Evolutionary conservation across 2,797 vertebrate genomes (phyloP), one percentile per base, ranked within the genome.

Genomic region (Morus bassanus): DNA sequence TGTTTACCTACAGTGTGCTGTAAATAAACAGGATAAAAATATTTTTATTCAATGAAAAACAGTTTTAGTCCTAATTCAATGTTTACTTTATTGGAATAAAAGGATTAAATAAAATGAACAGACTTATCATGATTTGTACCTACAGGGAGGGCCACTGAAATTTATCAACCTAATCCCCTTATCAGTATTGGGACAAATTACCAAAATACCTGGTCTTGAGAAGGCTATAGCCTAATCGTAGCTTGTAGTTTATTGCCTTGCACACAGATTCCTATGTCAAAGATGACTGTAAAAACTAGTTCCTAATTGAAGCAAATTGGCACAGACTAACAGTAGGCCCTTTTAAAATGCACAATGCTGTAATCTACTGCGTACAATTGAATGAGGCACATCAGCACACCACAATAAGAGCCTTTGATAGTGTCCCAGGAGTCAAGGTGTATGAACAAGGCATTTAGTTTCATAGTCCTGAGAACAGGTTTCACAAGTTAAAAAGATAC

Each of bases 231-330:
- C 92, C 96, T 98, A 72, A 98, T 97, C 96, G 75, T 90, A 93
- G 97, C 92, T 97, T 98, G 96, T 70, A 87, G 84, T 97, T 74
- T 93, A 91, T 96, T 98, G 96, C 92, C 97, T 91, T 95, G 93
- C 95, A 94, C 95, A 95, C 92, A 95, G 92, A 98, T 98, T 98
- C 97, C 96, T 96, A 96, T 98, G 98, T 98, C 98, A 96, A 95
- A 98, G 97, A 98, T 98, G 98, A 98, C 96, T 88, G 95, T 97
- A 95, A 98, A 98, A 98, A 91, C 96, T 89, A 88, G 93, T 88
- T 96, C 89, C 97, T 98, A 98, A 98, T 96, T 98, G 98, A 98
- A 98, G 92, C 91, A 98, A 98, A 98, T 98, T 98, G 98, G 98
- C 97, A 98, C 97, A 97, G 97, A 95, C 98, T 97, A 97, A 97